Percentiles rank a stretch among this genome's conserved stretches.
Evolutionary conservation across 2,113 vertebrate species (phyloP).

Genomic region (Cynocephalus volans): DNA sequence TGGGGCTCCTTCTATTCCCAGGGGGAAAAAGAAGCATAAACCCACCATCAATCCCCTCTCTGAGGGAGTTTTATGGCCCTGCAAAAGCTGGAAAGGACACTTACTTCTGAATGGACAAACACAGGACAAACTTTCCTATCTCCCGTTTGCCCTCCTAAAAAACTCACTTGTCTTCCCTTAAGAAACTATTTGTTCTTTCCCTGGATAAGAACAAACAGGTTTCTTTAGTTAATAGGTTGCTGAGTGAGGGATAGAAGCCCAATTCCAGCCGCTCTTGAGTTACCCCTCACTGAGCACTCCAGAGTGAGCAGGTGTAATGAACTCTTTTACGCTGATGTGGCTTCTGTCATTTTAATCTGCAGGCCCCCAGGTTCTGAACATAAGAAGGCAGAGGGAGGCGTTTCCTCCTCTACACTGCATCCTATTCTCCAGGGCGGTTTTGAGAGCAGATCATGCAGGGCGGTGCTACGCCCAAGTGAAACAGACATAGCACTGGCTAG

Average conservation of each 20-base stretch:
- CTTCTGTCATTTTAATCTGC: neutral
- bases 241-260: too few species aligned
- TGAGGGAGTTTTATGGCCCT: neutral
- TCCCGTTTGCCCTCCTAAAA: neutral
- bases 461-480: too few species aligned
- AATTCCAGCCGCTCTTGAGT: fast-evolving
- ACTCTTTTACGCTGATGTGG: too few species aligned
- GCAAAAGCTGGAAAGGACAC: too few species aligned
- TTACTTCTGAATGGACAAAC: fast-evolving
- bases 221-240: too few species aligned
- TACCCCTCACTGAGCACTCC: neutral
- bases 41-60: fast-evolving
- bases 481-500: too few species aligned
- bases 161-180: neutral
- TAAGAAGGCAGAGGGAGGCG: neutral
- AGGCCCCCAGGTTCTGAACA: neutral
- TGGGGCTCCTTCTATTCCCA: neutral
- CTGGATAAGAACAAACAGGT: too few species aligned
- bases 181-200: neutral
- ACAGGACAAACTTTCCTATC: neutral
- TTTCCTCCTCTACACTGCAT: fast-evolving
- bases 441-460: too few species aligned
- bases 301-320: fast-evolving
- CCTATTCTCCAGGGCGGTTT: too few species aligned
- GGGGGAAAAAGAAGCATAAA: neutral